Evolutionary conservation across 2,888 invertebrate species (phyloP), one percentile per base, ranked within the genome.

Genomic region (Coleophora deauratella): DNA sequence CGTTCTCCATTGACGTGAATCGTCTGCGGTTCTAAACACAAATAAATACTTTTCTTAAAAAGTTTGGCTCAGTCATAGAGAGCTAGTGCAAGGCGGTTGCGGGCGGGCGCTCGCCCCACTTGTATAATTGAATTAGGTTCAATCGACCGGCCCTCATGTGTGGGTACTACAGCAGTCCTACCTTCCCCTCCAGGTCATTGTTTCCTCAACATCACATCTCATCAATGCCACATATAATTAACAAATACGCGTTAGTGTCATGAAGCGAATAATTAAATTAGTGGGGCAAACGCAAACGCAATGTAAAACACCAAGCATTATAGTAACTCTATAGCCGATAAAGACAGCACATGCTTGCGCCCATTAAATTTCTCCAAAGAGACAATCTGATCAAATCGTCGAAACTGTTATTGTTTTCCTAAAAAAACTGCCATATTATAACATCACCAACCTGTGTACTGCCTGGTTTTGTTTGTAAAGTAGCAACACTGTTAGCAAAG

Each of bases 91-190:
- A 59, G 54, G 57, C 55, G 60, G 60, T 53, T 47, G 51, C 50
- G 52, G 51, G 54, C 55, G 57, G 58, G 51, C 53, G 60, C 67
- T 65, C 66, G 78, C 71, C 78, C 79, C 63, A 79, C 72, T 78
- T 76, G 73, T 67, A 55, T 81, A 82, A 84, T 84, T 82, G 62
- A 82, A 82, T 84, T 84, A 84, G 72, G 65, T 66, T 66, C 79
- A 76, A 78, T 75, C 71, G 76, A 57, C 47, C 59, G 62, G 58
- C 57, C 52, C 56, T 55, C 21, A 46, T n/a, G n/a, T n/a, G n/a
- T 14, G n/a, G 32, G 30, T 15, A 28, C 31, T 15, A 31, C 27
- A 11, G 21, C 33, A 15, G 48, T 55, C 54, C 46, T 41, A 42
- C 39, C 41, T 35, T 57, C 60, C 57, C 61, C 64, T 59, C 58